Evolutionary conservation across 92 coral and sea anemone genomes (phyloP).

Genomic region (Palythoa caribaeorum): DNA sequence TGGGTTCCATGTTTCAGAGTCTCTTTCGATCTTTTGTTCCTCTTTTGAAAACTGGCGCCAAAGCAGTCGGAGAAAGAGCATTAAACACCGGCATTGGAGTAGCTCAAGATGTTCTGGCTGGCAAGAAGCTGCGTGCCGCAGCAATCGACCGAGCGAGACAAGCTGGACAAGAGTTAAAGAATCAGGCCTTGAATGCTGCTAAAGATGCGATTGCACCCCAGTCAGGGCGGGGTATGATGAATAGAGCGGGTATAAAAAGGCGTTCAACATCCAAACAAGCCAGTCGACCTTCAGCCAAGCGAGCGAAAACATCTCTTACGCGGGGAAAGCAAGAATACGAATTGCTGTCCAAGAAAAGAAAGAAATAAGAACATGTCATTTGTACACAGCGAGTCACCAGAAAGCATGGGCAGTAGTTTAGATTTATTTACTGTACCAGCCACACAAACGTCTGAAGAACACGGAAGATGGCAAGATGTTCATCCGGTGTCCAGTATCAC

Average conservation of each 20-base stretch:
- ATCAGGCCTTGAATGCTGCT: background rate
- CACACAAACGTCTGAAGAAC: constrained; percentile 1
- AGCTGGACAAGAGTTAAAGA: background rate
- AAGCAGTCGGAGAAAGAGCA: constrained; percentile 49
- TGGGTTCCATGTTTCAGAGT: no score
- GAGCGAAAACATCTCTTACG: background rate
- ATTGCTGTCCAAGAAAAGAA: background rate
- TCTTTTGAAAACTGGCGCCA: constrained; percentile 36
- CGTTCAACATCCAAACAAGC: background rate
- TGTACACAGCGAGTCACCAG: background rate
- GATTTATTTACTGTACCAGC: background rate
- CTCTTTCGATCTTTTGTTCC: constrained; percentile 57
- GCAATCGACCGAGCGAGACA: background rate
- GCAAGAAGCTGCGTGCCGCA: background rate
- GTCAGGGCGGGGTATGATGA: background rate
- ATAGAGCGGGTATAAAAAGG: background rate
- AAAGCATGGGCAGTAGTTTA: background rate
- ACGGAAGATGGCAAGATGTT: background rate
- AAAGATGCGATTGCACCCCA: background rate
- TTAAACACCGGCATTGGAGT: constrained; percentile 37
- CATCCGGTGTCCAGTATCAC: background rate
- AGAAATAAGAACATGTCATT: background rate
- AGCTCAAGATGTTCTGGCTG: background rate
- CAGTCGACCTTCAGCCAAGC: background rate
- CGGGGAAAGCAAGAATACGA: no score